Base-by-base conservation (phyloP, 2,888 invertebrate species). In the Linnaemya vulpina region DNA sequence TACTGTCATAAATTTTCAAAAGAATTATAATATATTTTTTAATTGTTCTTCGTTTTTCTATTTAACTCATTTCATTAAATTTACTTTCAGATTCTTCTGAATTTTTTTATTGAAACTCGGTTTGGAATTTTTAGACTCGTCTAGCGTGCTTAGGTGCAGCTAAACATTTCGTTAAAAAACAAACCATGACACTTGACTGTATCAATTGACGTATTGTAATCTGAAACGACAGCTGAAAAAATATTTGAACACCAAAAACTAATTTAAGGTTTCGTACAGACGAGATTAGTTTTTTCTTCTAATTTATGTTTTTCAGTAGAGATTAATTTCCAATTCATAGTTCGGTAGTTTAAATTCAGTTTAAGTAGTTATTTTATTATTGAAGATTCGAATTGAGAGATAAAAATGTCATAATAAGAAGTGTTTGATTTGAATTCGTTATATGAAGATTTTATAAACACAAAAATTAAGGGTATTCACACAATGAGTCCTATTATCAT, bases 131-230 rank as follows among this genome's bases (percentile, higher is more conserved):
- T 49, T 3, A 22, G 46, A 15, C 40, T 79, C 22, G 20, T 35
- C 11, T 55, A 30, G 15, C 43, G 30, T 55, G 25, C 73, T 79
- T 30, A 49, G 71, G 65, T 73, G 79, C 71, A 79, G 73, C 65
- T 71, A 79, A 65, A 55, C 63, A 17, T 79, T 63, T 22, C n/a
- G n/a, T n/a, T n/a, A n/a, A n/a, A n/a, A n/a, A n/a, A n/a, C n/a
- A 35, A 71, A 53, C 51, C 43, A 30, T 65, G 46, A 55, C 63
- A 79, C 43, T 71, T 55, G 53, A n/a, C n/a, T n/a, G 22, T 46
- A 51, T 51, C 20, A 70, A 53, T 11, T 78, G 78, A 78, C 70
- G 62, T 71, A 40, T 35, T 60, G 40, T 65, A 77, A 49, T 68
- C 35, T 1, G 68, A 68, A 22, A 68, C 58, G 58, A 77, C 58